Conservation (phyloP, 2,113 vertebrate genomes). For the Peromyscus polionotus region DNA sequence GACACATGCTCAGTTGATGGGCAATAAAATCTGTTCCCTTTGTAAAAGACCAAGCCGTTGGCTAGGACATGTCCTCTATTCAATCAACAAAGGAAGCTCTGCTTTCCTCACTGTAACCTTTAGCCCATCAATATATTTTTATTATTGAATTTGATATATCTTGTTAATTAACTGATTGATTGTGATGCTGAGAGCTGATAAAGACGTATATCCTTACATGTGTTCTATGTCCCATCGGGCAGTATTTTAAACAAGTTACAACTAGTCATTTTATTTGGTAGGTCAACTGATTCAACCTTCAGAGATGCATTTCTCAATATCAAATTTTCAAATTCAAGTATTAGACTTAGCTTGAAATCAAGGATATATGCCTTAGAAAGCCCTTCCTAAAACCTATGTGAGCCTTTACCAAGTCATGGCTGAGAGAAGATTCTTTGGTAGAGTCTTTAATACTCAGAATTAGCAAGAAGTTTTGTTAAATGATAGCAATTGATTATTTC, state of each 20-base stretch:
- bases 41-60: background rate
- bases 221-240: too few relatives aligned
- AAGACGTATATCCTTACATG: background rate
- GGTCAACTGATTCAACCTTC: background rate
- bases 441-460: background rate
- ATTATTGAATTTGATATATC: background rate
- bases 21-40: background rate
- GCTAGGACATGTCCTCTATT: background rate
- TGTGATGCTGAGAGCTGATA: too few relatives aligned
- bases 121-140: too few relatives aligned
- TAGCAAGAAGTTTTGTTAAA: background rate
- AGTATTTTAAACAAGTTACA: background rate
- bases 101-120: background rate
- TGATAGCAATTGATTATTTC: background rate
- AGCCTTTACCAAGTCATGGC: background rate
- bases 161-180: background rate
- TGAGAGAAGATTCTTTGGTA: background rate
- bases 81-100: background rate
- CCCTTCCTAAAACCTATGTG: background rate
- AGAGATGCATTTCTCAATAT: background rate
- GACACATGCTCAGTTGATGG: too few relatives aligned
- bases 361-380: background rate
- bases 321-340: background rate
- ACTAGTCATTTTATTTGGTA: background rate
- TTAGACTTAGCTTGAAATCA: background rate